Conservation (phyloP, 1,140 invertebrate species). For the Drosophila ohnishii region DNA sequence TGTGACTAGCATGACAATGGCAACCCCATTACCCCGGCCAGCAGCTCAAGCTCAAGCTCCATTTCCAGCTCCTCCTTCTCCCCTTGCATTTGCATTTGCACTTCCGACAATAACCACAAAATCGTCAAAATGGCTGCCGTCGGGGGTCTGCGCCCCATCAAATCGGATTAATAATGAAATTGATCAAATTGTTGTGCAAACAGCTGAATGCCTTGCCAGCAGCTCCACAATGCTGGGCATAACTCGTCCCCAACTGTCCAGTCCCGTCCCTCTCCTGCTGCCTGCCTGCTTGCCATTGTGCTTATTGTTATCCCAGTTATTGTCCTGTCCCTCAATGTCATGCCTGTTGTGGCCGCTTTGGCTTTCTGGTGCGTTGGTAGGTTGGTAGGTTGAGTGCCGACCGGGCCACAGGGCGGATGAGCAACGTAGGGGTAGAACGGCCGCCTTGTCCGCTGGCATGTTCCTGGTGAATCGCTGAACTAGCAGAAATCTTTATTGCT, state of each 20-base stretch:
- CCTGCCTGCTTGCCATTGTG: conserved; percentile 29
- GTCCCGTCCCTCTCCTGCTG: background rate
- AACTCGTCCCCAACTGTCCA: conserved; percentile 22
- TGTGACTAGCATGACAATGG: conserved; percentile 59
- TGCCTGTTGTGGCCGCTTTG: conserved; percentile 20
- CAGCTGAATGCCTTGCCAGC: conserved; percentile 38
- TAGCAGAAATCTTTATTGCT: conserved; percentile 73
- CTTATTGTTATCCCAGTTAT: conserved; percentile 42
- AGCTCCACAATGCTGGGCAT: conserved; percentile 17
- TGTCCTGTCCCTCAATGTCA: conserved; percentile 39
- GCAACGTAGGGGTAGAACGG: conserved; percentile 3
- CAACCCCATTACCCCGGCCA: background rate
- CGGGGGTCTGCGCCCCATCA: conserved; percentile 28
- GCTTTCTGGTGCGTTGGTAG: background rate
- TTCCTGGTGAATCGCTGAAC: conserved; percentile 56
- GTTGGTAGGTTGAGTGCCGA: conserved; percentile 11
- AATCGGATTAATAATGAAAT: conserved; percentile 60
- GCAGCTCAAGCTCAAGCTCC: background rate
- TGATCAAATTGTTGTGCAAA: conserved; percentile 60
- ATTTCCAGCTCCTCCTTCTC: background rate
- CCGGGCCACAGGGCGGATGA: conserved; percentile 26
- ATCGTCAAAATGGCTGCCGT: conserved; percentile 44
- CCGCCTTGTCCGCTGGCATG: conserved; percentile 19
- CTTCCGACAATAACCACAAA: conserved; percentile 53
- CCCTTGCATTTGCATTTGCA: conserved; percentile 45